Evolutionary conservation across 2,888 invertebrate species (phyloP).

Genomic region (Orthonevra nobilis): DNA sequence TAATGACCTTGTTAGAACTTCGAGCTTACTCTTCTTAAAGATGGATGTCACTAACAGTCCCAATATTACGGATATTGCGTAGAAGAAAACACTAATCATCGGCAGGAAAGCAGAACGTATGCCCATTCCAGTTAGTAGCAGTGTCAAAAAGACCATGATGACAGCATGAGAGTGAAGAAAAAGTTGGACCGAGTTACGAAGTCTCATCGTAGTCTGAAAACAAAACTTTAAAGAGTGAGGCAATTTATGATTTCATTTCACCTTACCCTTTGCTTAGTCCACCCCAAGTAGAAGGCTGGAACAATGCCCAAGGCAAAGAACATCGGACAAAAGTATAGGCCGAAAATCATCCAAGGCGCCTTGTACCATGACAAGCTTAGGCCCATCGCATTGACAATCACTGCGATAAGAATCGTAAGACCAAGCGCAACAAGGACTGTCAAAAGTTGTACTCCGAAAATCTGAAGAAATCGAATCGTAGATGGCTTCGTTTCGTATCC

Average conservation of each 20-base stretch:
- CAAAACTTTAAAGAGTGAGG: too few relatives aligned
- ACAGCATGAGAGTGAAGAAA: constrained; percentile 78
- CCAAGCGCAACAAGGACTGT: constrained; percentile 75
- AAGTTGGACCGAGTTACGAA: constrained; percentile 74
- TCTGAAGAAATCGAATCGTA: constrained; percentile 74
- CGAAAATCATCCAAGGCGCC: constrained; percentile 81
- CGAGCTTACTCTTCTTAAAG: constrained; percentile 74
- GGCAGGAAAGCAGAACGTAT: constrained; percentile 77
- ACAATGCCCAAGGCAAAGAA: constrained; percentile 75
- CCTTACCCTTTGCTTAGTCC: constrained; percentile 74
- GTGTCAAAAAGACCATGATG: constrained; percentile 73
- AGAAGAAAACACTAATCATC: constrained; percentile 77
- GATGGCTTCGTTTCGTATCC: constrained; percentile 70
- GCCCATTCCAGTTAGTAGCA: constrained; percentile 74
- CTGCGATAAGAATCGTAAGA: constrained; percentile 76
- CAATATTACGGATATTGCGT: constrained; percentile 74
- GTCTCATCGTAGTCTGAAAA: constrained; percentile 73
- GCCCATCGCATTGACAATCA: constrained; percentile 77
- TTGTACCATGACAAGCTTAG: constrained; percentile 83
- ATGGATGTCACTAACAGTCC: constrained; percentile 71
- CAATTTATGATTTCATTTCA: too few relatives aligned
- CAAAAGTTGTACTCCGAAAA: constrained; percentile 74
- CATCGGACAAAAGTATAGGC: constrained; percentile 79
- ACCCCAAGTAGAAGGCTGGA: constrained; percentile 75
- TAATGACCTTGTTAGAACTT: too few relatives aligned